Evolutionary conservation across 2,888 invertebrate species (phyloP).

Genomic region (Gandaritis pyraliata): DNA sequence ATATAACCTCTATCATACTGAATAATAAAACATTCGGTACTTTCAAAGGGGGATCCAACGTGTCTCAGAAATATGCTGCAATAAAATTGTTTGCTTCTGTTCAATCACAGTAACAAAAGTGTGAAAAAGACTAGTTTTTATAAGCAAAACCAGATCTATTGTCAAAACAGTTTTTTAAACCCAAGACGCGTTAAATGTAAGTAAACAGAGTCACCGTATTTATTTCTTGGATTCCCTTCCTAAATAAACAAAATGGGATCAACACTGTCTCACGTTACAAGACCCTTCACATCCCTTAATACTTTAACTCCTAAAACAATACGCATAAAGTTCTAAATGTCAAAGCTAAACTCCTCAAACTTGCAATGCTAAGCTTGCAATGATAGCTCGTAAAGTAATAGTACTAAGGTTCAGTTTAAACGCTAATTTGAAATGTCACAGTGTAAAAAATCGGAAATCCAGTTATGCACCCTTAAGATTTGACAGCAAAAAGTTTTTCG

Average conservation of each 20-base stretch:
- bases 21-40: neutral
- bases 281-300: constrained; percentile 32
- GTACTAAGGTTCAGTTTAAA: constrained; percentile 14
- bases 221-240: constrained; percentile 39
- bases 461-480: constrained; percentile 44
- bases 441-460: constrained; percentile 46
- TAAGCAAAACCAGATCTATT: constrained; percentile 13
- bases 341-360: constrained; percentile 3
- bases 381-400: constrained; percentile 17
- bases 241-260: constrained; percentile 48
- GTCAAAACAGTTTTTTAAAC: constrained; percentile 27
- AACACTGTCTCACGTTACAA: constrained; percentile 47
- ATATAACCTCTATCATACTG: neutral
- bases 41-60: no score
- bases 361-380: neutral
- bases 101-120: neutral
- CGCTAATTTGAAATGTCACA: constrained; percentile 3
- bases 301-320: constrained; percentile 26
- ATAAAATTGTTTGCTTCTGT: no score
- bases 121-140: neutral
- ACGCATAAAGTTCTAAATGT: constrained; percentile 23
- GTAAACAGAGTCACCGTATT: constrained; percentile 39
- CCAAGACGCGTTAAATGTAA: constrained; percentile 36
- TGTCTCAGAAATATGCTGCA: no score
- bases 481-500: constrained; percentile 49